A percentile compares a stretch with the other conserved stretches of the same genome.
Evolutionary conservation across 2,888 invertebrate species (phyloP).

Genomic region (Diloba caeruleocephala): DNA sequence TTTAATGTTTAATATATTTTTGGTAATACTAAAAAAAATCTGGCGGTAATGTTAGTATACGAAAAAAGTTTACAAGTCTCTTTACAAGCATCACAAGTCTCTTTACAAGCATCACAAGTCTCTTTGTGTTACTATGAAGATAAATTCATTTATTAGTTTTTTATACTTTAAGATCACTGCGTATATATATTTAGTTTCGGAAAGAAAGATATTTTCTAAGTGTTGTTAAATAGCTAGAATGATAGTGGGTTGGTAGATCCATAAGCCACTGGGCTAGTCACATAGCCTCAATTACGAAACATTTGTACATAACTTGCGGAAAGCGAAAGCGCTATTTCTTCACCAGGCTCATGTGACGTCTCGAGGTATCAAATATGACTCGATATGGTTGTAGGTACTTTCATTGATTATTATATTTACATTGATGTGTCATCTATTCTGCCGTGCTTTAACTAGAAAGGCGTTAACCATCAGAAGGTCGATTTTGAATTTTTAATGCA

Average conservation of each 20-base stretch:
- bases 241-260: slow-evolving; percentile 64
- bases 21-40: too few species aligned
- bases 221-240: slow-evolving; percentile 36
- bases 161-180: too few species aligned
- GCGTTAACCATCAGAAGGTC: too few species aligned
- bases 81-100: too few species aligned
- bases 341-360: slow-evolving; percentile 74
- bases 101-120: too few species aligned
- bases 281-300: slow-evolving; percentile 86
- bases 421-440: neutral
- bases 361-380: slow-evolving; percentile 57
- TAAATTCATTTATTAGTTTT: too few species aligned
- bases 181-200: neutral
- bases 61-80: too few species aligned
- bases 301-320: slow-evolving; percentile 84
- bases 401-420: slow-evolving; percentile 7
- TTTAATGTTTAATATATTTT: neutral
- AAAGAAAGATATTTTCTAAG: slow-evolving; percentile 16
- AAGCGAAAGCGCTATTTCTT: slow-evolving; percentile 88
- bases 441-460: too few species aligned
- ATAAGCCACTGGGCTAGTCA: slow-evolving; percentile 75
- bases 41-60: too few species aligned
- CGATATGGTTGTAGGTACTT: slow-evolving; percentile 35
- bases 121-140: too few species aligned
- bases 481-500: too few species aligned